A percentile compares a stretch with the other conserved stretches of the same genome.
Conservation (phyloP, 2,113 vertebrate species). For the Aldabrachelys gigantea region DNA sequence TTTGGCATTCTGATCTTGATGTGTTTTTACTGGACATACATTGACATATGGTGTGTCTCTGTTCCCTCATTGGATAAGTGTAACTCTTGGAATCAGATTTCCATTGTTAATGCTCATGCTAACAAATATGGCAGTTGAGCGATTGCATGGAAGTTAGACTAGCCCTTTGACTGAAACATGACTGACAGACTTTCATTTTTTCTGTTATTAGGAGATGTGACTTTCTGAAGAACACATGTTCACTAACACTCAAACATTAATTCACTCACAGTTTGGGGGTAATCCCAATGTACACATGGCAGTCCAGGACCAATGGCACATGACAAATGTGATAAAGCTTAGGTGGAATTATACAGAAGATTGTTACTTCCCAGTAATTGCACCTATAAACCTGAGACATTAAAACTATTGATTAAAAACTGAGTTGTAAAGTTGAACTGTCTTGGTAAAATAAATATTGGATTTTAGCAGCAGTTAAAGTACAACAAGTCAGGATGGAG, state of each 20-base stretch:
- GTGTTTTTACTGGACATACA: rapidly evolving
- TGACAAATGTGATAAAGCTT: background rate
- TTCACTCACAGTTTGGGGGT: background rate
- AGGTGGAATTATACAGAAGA: background rate
- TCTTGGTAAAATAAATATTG: background rate
- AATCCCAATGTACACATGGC: rapidly evolving
- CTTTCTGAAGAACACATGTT: background rate
- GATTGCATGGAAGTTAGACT: background rate
- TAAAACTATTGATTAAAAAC: background rate
- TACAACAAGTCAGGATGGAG: background rate
- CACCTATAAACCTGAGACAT: background rate
- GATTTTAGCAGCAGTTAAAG: background rate
- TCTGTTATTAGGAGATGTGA: background rate
- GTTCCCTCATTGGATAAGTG: background rate
- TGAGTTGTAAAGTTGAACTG: background rate
- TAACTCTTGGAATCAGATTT: background rate
- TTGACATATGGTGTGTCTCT: background rate
- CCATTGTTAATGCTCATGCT: background rate
- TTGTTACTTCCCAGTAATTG: background rate
- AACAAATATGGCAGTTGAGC: background rate
- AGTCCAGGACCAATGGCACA: background rate
- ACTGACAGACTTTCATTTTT: background rate
- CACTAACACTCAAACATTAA: background rate
- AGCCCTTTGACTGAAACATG: background rate
- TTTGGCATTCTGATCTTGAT: background rate